Evolutionary conservation across 2,888 invertebrate genomes (phyloP).

Genomic region (Oxycera nigricornis): DNA sequence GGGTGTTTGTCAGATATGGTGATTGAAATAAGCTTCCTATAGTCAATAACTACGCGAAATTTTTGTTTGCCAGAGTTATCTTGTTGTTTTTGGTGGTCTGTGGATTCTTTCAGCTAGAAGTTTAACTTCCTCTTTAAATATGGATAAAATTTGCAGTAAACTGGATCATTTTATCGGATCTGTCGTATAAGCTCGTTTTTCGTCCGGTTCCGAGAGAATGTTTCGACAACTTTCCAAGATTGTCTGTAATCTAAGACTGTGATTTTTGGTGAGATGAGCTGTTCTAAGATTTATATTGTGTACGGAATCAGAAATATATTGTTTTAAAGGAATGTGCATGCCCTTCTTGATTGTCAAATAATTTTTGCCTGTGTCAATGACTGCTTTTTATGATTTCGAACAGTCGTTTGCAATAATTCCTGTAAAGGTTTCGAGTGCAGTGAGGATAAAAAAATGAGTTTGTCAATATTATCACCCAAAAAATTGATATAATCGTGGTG

Average conservation of each 20-base stretch:
- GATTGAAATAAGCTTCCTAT: constrained; percentile 1
- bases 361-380: neutral
- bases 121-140: neutral
- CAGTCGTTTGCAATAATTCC: neutral
- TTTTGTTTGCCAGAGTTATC: neutral
- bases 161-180: neutral
- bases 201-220: neutral
- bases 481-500: neutral
- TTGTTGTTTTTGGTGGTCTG: neutral
- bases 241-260: no score
- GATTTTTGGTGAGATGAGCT: neutral
- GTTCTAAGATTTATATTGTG: constrained; percentile 14
- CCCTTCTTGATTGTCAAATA: neutral
- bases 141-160: no score
- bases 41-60: neutral
- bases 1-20: neutral
- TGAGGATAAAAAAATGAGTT: neutral
- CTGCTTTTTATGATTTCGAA: neutral
- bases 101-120: neutral
- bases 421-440: neutral
- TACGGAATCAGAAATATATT: constrained; percentile 17
- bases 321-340: no score
- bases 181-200: neutral
- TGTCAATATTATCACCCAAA: neutral
- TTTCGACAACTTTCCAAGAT: no score